These are phyloP conservation scores for Pavo muticus DNA, from an alignment of 2,113 vertebrate genomes.

Conservation along the genomic window DNA sequence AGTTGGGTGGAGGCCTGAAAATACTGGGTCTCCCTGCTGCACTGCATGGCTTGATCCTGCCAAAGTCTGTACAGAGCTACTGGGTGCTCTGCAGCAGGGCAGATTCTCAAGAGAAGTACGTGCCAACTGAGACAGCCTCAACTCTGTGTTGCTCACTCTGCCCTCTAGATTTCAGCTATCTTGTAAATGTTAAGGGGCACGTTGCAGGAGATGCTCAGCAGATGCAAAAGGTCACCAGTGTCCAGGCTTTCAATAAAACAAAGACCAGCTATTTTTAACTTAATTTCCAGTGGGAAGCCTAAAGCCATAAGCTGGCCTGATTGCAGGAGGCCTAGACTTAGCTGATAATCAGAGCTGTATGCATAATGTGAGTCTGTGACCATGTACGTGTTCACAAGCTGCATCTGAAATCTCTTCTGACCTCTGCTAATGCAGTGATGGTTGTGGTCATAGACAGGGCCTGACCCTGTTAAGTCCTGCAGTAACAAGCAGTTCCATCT, in stretches of 20 bases:
- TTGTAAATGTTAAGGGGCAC: conserved; percentile 14
- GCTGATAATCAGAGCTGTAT: not conserved
- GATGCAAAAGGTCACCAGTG: conserved; percentile 46
- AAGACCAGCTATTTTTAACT: conserved; percentile 71
- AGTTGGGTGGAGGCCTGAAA: not conserved
- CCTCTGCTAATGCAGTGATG: not conserved
- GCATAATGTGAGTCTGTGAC: not conserved
- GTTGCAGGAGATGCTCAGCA: not conserved
- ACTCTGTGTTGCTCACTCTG: not conserved
- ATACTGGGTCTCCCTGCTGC: rapidly evolving
- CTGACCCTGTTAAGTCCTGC: rapidly evolving
- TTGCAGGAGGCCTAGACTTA: conserved; percentile 3
- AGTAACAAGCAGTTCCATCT: not conserved
- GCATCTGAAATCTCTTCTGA: not conserved
- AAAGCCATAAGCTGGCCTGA: conserved; percentile 57
- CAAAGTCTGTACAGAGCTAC: rapidly evolving
- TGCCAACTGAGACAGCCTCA: not conserved
- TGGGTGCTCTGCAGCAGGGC: not conserved
- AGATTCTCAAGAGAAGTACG: not conserved
- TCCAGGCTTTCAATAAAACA: conserved; percentile 20
- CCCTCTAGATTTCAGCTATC: not conserved
- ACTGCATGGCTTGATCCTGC: rapidly evolving
- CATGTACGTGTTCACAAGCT: rapidly evolving
- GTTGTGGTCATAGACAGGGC: rapidly evolving
- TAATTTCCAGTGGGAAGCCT: conserved; percentile 44